phyloP scores from a whole-genome alignment of 2,113 vertebrate species.

The Amphilophus citrinellus region DNA sequence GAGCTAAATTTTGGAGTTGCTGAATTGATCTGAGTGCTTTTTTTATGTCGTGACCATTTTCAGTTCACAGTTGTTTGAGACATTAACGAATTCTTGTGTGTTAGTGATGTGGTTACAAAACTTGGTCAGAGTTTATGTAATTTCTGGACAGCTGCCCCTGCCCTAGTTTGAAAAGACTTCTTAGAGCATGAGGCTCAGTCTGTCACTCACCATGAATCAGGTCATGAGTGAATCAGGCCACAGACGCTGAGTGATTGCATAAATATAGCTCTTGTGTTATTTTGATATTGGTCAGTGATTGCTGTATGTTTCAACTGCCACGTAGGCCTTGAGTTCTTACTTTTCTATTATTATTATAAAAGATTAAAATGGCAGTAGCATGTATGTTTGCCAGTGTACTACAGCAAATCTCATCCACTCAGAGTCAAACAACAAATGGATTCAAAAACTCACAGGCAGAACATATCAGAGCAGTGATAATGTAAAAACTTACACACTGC shows the following conservation, averaged over 20 bases:
- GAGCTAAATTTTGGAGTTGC: background rate
- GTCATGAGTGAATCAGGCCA: constrained; percentile 47
- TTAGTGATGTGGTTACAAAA: constrained; percentile 11
- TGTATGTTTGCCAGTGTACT: rapidly evolving
- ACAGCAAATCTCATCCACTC: background rate
- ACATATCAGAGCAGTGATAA: background rate
- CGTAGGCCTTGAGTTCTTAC: background rate
- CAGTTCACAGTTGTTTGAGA: background rate
- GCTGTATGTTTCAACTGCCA: background rate
- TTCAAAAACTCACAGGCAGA: background rate
- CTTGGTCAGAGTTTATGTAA: constrained; percentile 7
- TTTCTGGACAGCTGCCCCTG: constrained; percentile 8
- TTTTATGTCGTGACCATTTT: background rate
- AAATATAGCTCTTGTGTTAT: constrained; percentile 27
- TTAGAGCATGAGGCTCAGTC: constrained; percentile 12
- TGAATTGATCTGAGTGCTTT: background rate
- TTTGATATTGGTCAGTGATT: constrained; percentile 8
- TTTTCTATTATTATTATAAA: background rate
- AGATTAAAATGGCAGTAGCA: background rate
- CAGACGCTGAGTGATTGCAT: constrained; percentile 8
- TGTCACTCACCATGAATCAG: constrained; percentile 24
- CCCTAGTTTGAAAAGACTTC: background rate
- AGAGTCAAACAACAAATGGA: background rate
- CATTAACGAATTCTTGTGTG: background rate
- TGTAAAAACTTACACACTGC: background rate